A percentile compares a stretch with the other conserved stretches of the same genome.
These are phyloP conservation scores for Leucopsar rothschildi DNA, from an alignment of 2,113 vertebrate genomes.

Conservation along the genomic window DNA sequence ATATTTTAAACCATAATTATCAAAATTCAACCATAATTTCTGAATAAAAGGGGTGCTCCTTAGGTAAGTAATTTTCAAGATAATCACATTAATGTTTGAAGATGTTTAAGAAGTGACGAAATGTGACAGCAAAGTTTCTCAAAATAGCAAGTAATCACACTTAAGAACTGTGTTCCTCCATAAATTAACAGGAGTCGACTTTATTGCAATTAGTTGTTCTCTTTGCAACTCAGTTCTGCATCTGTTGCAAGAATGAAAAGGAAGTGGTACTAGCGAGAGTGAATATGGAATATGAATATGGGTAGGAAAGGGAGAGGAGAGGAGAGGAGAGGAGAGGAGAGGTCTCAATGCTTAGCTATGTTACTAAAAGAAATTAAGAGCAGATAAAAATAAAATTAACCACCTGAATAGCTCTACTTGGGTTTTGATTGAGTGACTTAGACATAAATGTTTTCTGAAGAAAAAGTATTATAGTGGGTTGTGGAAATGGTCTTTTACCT, in stretches of 20 bases:
- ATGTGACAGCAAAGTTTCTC: background rate
- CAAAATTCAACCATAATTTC: background rate
- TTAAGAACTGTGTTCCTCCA: background rate
- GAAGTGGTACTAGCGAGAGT: background rate
- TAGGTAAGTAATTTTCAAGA: background rate
- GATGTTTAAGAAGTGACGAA: constrained; percentile 10
- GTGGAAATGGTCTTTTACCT: background rate
- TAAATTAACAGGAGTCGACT: background rate
- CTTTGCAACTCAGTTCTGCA: background rate
- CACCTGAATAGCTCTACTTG: background rate
- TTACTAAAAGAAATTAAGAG: background rate
- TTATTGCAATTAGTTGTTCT: background rate
- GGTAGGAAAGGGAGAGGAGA: no score
- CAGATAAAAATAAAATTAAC: background rate
- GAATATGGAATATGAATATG: background rate
- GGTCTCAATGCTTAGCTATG: background rate
- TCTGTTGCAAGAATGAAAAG: background rate
- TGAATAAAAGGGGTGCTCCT: background rate
- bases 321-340: background rate
- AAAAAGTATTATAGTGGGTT: background rate
- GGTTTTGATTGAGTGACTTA: background rate
- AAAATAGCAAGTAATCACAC: background rate
- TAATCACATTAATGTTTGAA: background rate
- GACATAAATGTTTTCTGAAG: background rate
- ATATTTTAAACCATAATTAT: background rate